A percentile compares a stretch with the other conserved stretches of the same genome.
Conservation (phyloP, 2,888 invertebrate genomes). For the Tubiluchus corallicola region DNA sequence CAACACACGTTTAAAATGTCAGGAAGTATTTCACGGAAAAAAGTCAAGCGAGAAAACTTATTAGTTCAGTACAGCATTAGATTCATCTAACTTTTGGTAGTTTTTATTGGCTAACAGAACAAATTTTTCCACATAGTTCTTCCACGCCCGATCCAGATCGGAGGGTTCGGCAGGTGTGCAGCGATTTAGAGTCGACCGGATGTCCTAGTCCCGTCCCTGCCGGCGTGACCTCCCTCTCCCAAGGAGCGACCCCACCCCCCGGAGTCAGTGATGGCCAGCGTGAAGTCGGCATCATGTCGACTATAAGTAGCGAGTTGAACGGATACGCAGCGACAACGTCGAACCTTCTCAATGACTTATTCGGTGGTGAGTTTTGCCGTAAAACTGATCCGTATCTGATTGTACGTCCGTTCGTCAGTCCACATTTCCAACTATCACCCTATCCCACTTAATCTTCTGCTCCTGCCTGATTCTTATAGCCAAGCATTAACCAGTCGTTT, state of each 20-base stretch:
- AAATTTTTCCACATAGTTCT: too few species aligned
- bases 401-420: background rate
- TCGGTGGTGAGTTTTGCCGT: conserved; percentile 6
- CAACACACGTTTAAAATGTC: too few species aligned
- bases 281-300: conserved; percentile 14
- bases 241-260: background rate
- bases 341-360: conserved; percentile 19
- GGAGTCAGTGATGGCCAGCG: conserved; percentile 15
- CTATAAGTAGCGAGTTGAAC: conserved; percentile 13
- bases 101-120: too few species aligned
- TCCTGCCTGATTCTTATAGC: too few species aligned
- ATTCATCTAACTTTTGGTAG: too few species aligned
- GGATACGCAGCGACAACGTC: conserved; percentile 24
- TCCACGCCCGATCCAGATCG: background rate
- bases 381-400: too few species aligned
- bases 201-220: background rate
- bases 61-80: too few species aligned
- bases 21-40: too few species aligned
- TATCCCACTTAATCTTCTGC: too few species aligned
- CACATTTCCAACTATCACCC: too few species aligned
- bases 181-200: background rate
- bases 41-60: too few species aligned
- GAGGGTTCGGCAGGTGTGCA: background rate
- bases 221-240: background rate
- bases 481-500: too few species aligned